Conservation (phyloP, 2,113 vertebrate species). For the Nothocercus nigrocapillus region DNA sequence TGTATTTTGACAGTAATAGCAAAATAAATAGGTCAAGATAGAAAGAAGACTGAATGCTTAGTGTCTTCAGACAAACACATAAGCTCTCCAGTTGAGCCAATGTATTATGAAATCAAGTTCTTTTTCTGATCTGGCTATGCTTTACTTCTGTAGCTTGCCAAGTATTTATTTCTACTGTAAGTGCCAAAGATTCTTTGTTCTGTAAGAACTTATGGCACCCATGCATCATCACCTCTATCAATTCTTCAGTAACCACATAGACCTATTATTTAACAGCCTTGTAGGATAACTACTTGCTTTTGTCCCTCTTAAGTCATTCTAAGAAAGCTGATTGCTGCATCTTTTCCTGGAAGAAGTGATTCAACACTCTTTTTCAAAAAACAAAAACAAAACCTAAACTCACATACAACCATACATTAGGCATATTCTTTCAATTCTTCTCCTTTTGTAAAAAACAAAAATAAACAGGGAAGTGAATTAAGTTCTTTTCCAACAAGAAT, state of each 20-base stretch:
- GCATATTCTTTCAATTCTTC: not conserved
- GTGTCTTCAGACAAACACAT: not conserved
- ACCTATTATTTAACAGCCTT: not conserved
- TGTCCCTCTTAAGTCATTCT: not conserved
- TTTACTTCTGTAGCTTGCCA: constrained; percentile 5
- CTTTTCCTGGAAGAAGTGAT: constrained; percentile 11
- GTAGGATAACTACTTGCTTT: constrained; percentile 1
- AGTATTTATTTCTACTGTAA: not conserved
- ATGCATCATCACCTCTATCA: constrained; percentile 31
- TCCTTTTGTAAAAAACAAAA: not conserved
- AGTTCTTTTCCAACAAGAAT: too few species aligned
- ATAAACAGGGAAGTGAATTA: constrained; percentile 31
- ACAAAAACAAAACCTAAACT: not conserved
- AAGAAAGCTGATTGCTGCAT: not conserved
- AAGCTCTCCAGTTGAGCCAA: not conserved
- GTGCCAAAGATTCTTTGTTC: constrained; percentile 19
- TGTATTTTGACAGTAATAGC: not conserved
- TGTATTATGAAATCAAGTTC: not conserved
- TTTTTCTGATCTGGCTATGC: not conserved
- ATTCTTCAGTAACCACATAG: not conserved
- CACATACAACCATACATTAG: not conserved
- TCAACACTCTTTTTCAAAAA: not conserved
- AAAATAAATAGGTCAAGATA: not conserved
- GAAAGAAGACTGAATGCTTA: not conserved
- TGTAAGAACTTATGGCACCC: not conserved